Evolutionary conservation across 2,113 vertebrate genomes (phyloP).

Genomic region (Oryzias woworae): DNA sequence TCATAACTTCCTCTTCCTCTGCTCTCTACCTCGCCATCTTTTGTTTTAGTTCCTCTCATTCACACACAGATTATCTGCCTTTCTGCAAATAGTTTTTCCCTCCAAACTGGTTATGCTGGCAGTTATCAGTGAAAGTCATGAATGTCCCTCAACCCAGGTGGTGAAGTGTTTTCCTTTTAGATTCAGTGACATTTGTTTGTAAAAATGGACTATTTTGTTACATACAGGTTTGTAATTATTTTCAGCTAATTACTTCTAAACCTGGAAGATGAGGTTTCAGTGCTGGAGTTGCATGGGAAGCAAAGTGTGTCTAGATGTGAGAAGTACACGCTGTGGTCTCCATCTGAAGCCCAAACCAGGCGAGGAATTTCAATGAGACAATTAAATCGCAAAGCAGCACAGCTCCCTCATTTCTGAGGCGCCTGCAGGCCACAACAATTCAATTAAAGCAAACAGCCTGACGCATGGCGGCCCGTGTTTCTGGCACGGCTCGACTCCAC

Average conservation of each 20-base stretch:
- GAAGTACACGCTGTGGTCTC: constrained; percentile 1
- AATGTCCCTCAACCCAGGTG: too few species aligned
- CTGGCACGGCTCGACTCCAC: constrained; percentile 33
- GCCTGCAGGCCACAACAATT: constrained; percentile 50
- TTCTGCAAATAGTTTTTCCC: too few species aligned
- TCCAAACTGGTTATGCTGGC: too few species aligned
- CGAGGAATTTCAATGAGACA: constrained; percentile 33
- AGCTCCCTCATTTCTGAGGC: constrained; percentile 36
- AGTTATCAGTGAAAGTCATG: too few species aligned
- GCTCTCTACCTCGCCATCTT: too few species aligned
- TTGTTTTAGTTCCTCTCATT: too few species aligned
- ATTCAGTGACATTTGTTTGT: too few species aligned
- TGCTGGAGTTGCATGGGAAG: neutral
- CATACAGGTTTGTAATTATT: neutral
- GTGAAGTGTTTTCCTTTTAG: too few species aligned
- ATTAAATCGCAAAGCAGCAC: constrained; percentile 22
- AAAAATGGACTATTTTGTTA: too few species aligned
- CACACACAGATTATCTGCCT: too few species aligned
- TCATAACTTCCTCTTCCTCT: too few species aligned
- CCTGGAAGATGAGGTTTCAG: neutral
- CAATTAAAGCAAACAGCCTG: constrained; percentile 42
- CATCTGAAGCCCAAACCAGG: constrained; percentile 17
- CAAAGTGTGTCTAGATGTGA: constrained; percentile 5
- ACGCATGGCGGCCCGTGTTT: constrained; percentile 18
- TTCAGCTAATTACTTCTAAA: neutral